Evolutionary conservation across 2,888 invertebrate genomes (phyloP), one percentile per base, ranked within the genome.

Genomic region (Heliconius ismenius): DNA sequence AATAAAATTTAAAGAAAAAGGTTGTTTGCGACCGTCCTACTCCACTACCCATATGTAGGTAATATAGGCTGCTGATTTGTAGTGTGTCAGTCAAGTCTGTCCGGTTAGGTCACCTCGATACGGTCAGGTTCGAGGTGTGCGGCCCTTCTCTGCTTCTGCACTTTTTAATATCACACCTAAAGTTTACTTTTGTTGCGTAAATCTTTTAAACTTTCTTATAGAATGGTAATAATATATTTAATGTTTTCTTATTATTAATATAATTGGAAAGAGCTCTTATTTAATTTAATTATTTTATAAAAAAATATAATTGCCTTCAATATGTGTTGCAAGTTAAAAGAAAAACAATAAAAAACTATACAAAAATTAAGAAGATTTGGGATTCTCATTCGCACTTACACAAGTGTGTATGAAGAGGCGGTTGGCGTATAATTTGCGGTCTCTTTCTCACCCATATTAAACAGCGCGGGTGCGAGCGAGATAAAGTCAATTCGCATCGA

Each of bases 41-140:
- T 67, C 64, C 64, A 74, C 62, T 74, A 74, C 68, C 62, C 65
- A 67, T 76, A 73, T 65, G 77, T 63, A 76, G 72, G 72, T 64
- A 76, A 74, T 77, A 79, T 78, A 76, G 76, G 78, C 67, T 78
- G 78, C 60, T 63, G 74, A 78, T 78, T 91, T 90, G 87, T 88
- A 86, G 84, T 87, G 87, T 89, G 87, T 85, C 87, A 86, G 89
- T 89, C 89, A 85, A 87, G 92, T 90, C 89, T 87, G 89, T 92
- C 93, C 93, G 93, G 93, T 92, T 90, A 85, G 89, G 90, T 92
- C 91, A 92, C 89, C 92, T 92, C 91, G 88, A 91, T 92, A 92
- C 91, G 90, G 91, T 90, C 91, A 92, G 92, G 89, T 91, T 90
- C 89, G 90, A 89, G 87, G 87, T 87, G 86, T 83, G 87, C 87